These are phyloP conservation scores for Vesta saturnalis DNA, from an alignment of 2,888 invertebrate species.

Conservation along the genomic window DNA sequence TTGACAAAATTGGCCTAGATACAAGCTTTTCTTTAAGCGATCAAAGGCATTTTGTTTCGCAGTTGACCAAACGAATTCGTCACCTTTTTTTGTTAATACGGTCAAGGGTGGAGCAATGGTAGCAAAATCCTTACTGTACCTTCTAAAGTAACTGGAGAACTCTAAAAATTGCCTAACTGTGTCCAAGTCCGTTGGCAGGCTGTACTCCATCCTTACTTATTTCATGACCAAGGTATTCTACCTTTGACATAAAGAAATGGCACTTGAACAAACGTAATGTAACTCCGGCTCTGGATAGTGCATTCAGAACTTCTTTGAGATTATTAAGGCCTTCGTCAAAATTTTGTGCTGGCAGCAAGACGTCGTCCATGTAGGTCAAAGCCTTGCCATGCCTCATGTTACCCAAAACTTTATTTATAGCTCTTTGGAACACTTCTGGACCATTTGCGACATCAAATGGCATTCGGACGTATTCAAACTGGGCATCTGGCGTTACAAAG, in stretches of 20 bases:
- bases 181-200: not conserved
- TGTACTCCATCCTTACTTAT: not conserved
- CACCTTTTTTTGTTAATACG: not conserved
- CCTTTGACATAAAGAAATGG: not conserved
- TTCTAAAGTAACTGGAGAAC: not conserved
- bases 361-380: not conserved
- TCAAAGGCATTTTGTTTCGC: not conserved
- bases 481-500: no score
- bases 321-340: not conserved
- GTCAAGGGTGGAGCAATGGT: not conserved
- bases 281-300: not conserved
- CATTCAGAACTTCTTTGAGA: not conserved
- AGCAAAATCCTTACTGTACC: not conserved
- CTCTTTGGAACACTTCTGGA: no score
- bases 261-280: not conserved
- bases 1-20: no score
- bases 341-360: not conserved
- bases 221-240: not conserved
- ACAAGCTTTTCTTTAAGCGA: not conserved
- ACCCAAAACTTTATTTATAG: not conserved
- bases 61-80: not conserved
- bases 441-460: no score
- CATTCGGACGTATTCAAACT: no score
- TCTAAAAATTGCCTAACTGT: not conserved
- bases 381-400: not conserved